phyloP scores from a whole-genome alignment of 2,113 vertebrate genomes.

The Desmodus rotundus region DNA sequence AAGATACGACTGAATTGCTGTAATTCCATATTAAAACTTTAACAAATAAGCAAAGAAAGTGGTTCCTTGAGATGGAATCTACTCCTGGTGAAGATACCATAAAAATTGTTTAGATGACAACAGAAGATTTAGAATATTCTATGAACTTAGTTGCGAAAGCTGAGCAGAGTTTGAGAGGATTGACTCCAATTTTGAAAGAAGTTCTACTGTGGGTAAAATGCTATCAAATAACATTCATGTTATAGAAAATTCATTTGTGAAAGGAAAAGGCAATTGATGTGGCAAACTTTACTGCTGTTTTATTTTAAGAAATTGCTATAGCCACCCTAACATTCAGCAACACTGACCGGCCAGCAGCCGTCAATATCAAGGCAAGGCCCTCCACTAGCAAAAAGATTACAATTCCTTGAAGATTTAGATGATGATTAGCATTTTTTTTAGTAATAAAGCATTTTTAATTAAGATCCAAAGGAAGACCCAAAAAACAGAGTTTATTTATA shows the following conservation, averaged over 20 bases:
- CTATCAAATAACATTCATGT: not conserved
- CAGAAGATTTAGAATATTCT: not conserved
- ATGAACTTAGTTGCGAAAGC: not conserved
- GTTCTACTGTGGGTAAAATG: not conserved
- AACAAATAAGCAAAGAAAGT: not conserved
- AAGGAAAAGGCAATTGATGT: not conserved
- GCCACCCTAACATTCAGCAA: not conserved
- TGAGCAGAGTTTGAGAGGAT: no score
- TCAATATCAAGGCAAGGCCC: not conserved
- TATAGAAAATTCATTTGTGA: not conserved
- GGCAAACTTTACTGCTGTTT: not conserved
- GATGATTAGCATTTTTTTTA: not conserved
- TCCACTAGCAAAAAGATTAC: not conserved
- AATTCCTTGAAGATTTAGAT: not conserved
- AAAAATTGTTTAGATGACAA: not conserved
- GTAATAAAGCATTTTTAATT: not conserved
- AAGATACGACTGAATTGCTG: no score
- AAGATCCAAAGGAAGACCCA: not conserved
- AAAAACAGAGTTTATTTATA: no score
- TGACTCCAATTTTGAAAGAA: no score
- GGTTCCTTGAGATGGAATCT: not conserved
- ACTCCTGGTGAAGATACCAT: not conserved
- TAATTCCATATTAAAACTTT: no score
- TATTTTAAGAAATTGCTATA: not conserved
- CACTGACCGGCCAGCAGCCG: not conserved